phyloP scores from a whole-genome alignment of 2,888 invertebrate species.

The Mimas tiliae region DNA sequence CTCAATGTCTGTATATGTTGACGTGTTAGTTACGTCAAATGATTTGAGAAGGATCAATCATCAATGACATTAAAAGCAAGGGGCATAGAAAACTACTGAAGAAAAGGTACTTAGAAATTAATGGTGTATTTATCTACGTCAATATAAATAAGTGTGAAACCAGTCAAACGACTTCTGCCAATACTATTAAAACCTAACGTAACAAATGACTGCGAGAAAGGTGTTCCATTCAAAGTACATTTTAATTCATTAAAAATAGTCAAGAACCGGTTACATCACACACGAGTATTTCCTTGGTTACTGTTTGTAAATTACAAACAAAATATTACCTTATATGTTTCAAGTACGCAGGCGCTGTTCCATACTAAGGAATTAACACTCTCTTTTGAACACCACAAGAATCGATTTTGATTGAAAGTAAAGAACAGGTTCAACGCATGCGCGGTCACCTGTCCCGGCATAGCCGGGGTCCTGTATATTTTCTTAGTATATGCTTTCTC shows the following conservation, averaged over 20 bases:
- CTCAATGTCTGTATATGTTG: too few relatives aligned
- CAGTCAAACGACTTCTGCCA: too few relatives aligned
- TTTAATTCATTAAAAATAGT: conserved; percentile 32
- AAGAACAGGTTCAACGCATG: conserved; percentile 62
- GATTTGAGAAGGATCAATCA: too few relatives aligned
- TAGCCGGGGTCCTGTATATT: conserved; percentile 37
- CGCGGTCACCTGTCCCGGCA: conserved; percentile 52
- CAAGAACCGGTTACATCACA: conserved; percentile 41
- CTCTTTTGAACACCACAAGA: neutral
- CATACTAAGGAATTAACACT: neutral
- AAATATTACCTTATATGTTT: conserved; percentile 46
- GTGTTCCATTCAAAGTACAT: neutral
- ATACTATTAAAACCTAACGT: neutral
- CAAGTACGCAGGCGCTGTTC: conserved; percentile 29
- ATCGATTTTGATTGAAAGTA: neutral
- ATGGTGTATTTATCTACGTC: too few relatives aligned
- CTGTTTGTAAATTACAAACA: conserved; percentile 65
- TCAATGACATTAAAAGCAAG: too few relatives aligned
- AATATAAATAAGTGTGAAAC: too few relatives aligned
- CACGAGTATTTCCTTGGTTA: conserved; percentile 64
- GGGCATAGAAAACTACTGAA: too few relatives aligned
- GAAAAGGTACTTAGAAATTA: too few relatives aligned
- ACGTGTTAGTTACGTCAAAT: too few relatives aligned
- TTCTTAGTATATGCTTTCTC: conserved; percentile 58
- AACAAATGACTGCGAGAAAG: neutral